Percentiles rank a stretch among this genome's conserved stretches.
phyloP scores from a whole-genome alignment of 2,113 vertebrate genomes.

The Cacatua alba region DNA sequence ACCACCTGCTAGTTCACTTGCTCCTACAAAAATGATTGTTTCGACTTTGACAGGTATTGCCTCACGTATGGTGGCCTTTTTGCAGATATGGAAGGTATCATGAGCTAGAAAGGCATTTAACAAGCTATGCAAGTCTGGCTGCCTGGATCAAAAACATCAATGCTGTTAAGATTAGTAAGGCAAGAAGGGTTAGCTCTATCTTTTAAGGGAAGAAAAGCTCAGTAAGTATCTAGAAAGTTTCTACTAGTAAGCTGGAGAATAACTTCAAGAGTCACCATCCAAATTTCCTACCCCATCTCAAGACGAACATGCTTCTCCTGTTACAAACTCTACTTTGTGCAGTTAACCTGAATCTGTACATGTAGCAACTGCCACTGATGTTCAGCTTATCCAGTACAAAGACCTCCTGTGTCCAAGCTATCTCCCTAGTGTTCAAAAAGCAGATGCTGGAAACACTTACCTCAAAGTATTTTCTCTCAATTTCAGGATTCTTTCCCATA shows the following conservation, averaged over 20 bases:
- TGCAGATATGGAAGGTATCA: background rate
- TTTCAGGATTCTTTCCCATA: slow-evolving; percentile 90
- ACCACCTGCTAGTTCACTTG: background rate
- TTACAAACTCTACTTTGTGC: background rate
- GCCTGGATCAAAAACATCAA: background rate
- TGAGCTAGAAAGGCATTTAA: background rate
- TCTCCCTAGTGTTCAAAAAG: background rate
- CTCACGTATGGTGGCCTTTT: background rate
- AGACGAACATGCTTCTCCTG: background rate
- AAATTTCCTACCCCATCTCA: background rate
- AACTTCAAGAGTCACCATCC: background rate
- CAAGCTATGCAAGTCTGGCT: background rate
- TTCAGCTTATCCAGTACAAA: background rate
- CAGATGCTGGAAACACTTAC: slow-evolving; percentile 55
- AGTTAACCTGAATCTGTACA: no score
- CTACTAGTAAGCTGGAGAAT: background rate
- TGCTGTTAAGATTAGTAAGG: background rate
- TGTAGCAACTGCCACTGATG: fast-evolving
- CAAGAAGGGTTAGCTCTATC: background rate
- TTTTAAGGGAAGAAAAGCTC: background rate
- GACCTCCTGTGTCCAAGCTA: background rate
- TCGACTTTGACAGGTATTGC: background rate
- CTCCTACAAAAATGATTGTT: background rate
- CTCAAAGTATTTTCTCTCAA: slow-evolving; percentile 91
- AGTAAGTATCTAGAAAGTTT: background rate